phyloP scores from a whole-genome alignment of 2,113 vertebrate species.

The Hassar affinis region DNA sequence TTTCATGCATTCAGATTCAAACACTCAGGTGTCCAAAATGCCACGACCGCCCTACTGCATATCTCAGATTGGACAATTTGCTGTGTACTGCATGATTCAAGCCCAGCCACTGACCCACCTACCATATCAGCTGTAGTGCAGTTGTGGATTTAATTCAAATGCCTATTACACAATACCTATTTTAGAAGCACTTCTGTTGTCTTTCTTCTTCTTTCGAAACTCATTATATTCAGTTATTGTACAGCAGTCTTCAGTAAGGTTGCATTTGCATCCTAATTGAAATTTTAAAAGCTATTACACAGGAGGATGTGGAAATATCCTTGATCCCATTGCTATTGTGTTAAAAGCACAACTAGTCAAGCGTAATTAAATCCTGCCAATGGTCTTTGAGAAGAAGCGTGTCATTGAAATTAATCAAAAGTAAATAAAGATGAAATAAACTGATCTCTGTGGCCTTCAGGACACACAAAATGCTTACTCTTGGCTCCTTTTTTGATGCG shows the following conservation, averaged over 20 bases:
- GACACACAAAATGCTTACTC: conserved; percentile 8
- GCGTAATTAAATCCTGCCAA: conserved; percentile 48
- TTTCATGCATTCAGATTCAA: not conserved
- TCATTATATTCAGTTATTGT: conserved; percentile 54
- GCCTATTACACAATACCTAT: too few species aligned
- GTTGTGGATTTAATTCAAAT: conserved; percentile 36
- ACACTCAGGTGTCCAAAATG: not conserved
- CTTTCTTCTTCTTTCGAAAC: conserved; percentile 30
- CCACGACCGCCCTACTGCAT: not conserved
- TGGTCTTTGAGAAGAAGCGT: conserved; percentile 42
- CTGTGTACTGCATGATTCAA: conserved; percentile 2
- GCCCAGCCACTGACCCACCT: conserved; percentile 14
- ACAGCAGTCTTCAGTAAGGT: conserved; percentile 44
- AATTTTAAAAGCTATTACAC: conserved; percentile 49
- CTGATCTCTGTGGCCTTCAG: not conserved
- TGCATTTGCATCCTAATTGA: conserved; percentile 57
- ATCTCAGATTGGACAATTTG: not conserved
- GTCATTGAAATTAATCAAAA: conserved; percentile 20
- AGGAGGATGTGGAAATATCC: conserved; percentile 48
- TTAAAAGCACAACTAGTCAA: conserved; percentile 53
- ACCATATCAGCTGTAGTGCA: conserved; percentile 45
- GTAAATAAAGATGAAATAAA: conserved; percentile 29
- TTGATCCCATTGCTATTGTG: conserved; percentile 42
- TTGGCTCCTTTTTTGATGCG: not conserved
- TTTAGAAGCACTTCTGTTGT: conserved; percentile 20